Base-by-base conservation (phyloP, 2,888 invertebrate species). In the Scaptomyza cyrtandrae region DNA sequence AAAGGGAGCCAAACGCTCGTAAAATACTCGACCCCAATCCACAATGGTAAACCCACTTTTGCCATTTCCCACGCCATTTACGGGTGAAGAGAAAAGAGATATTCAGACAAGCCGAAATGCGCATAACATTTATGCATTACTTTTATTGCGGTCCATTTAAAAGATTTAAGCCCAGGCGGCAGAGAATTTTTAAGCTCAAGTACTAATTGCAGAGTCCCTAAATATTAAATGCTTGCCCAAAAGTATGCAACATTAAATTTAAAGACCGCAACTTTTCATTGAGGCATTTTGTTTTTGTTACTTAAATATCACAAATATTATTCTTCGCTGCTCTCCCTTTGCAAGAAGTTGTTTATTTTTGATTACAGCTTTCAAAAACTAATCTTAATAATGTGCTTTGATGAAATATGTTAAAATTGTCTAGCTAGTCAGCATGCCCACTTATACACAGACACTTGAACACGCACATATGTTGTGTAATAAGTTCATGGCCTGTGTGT, bases 1-100 rank as follows among this genome's bases (percentile, higher is more conserved):
- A 45, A 29, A 14, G 24, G 39, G 31, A 74, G 57, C 41, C 46
- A 43, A 48, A 53, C 49, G 59, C 78, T 78, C 86, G 71, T 76
- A 80, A 82, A 73, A 68, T 70, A 73, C 68, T 68, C 63, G 80
- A 81, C 80, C 78, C 69, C 62, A 65, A 68, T 70, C 39, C 63
- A 55, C 58, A 60, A 71, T 66, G 57, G 29, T 29, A 39, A 74
- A 49, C 54, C 52, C 43, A 58, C 61, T 66, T 41, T 52, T 62
- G 60, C 64, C 73, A 71, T 70, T 76, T 73, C 65, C 62, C 78
- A 66, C 58, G 46, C 61, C 44, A 60, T 48, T 24, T 35, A 11
- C 10, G 9, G 9, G 16, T 13, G 16, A n/a, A 46, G 56, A 37
- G 58, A 76, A 63, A 76, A 60, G 58, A 66, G 66, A 55, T 76